Evolutionary conservation across 2,113 vertebrate genomes (phyloP).

Genomic region (Seriola dumerili): DNA sequence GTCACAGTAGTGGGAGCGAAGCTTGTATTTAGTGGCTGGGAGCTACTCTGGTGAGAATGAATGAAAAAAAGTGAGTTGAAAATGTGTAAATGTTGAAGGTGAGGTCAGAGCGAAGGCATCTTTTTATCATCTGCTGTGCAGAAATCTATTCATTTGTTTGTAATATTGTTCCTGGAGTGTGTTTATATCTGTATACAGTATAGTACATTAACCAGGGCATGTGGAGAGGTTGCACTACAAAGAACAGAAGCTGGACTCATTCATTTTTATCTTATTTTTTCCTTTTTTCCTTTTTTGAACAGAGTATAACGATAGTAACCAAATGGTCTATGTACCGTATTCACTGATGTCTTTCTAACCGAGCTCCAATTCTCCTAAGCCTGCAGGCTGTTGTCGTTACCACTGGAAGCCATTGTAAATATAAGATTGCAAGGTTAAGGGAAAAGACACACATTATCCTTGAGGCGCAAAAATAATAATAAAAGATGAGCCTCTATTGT

Average conservation of each 20-base stretch:
- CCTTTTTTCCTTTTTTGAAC: conserved; percentile 15
- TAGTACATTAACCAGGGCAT: conserved; percentile 16
- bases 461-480: not conserved
- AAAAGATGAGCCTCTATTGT: not conserved
- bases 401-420: conserved; percentile 39
- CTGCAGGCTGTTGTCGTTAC: conserved; percentile 27
- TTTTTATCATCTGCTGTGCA: conserved; percentile 8
- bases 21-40: conserved; percentile 17
- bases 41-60: conserved; percentile 4
- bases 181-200: conserved; percentile 24
- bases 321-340: conserved; percentile 34
- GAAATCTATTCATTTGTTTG: conserved; percentile 21
- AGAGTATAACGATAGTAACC: conserved; percentile 35
- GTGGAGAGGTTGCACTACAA: conserved; percentile 22
- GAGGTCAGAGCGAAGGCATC: not conserved
- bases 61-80: not conserved
- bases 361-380: conserved; percentile 29
- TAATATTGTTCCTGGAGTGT: conserved; percentile 11
- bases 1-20: conserved; percentile 23
- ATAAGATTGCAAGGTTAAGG: conserved; percentile 12
- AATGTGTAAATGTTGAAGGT: conserved; percentile 28
- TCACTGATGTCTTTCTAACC: conserved; percentile 46
- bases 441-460: conserved; percentile 27
- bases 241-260: conserved; percentile 25
- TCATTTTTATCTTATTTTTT: conserved; percentile 1